phyloP scores from a whole-genome alignment of 2,888 invertebrate species.

The Eurois occulta region DNA sequence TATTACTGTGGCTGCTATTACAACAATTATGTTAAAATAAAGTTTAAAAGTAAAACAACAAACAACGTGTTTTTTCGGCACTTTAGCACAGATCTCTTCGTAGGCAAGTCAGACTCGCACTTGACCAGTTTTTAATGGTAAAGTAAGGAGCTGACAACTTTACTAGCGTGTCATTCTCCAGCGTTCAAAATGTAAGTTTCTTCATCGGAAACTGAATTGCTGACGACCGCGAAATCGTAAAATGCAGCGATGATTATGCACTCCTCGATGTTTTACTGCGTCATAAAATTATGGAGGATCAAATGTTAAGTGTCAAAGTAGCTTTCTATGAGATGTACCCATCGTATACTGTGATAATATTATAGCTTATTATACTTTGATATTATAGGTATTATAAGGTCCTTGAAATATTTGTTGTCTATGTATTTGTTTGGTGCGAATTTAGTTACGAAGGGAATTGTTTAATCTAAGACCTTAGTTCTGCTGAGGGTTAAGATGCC shows the following conservation, averaged over 20 bases:
- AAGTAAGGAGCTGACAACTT: neutral
- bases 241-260: slow-evolving; percentile 55
- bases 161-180: neutral
- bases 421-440: neutral
- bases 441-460: neutral
- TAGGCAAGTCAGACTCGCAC: neutral
- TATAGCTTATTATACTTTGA: neutral
- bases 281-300: slow-evolving; percentile 54
- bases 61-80: too few relatives aligned
- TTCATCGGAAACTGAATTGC: slow-evolving; percentile 36
- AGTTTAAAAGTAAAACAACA: too few relatives aligned
- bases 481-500: neutral
- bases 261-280: slow-evolving; percentile 40
- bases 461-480: neutral
- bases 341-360: neutral
- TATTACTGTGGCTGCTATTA: neutral
- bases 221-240: slow-evolving; percentile 44
- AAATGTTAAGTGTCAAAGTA: slow-evolving; percentile 23
- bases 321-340: slow-evolving; percentile 6
- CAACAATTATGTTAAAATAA: too few relatives aligned
- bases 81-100: neutral
- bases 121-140: neutral
- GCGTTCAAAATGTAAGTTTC: slow-evolving; percentile 17
- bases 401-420: neutral
- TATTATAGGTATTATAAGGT: neutral